Percentiles rank a stretch among this genome's conserved stretches.
Evolutionary conservation across 2,888 invertebrate genomes (phyloP).

Genomic region (Gordius sp.): DNA sequence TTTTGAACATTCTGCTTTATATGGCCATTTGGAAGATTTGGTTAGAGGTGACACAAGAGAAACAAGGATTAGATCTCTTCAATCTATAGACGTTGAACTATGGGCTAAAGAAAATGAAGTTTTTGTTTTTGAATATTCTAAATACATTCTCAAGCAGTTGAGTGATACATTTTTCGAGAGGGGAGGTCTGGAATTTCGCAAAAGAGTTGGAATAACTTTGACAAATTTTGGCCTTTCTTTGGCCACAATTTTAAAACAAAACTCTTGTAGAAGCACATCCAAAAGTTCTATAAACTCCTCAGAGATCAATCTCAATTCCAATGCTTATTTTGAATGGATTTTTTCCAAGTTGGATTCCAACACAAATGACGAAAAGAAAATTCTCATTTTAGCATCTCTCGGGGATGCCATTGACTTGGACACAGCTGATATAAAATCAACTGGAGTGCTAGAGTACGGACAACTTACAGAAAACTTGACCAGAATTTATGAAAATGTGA

Average conservation of each 20-base stretch:
- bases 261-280: too few species aligned
- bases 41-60: too few species aligned
- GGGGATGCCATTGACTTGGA: not conserved
- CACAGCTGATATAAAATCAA: not conserved
- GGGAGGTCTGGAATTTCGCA: not conserved
- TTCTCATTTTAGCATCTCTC: not conserved
- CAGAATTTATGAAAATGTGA: not conserved
- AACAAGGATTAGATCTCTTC: too few species aligned
- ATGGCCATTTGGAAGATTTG: too few species aligned
- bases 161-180: not conserved
- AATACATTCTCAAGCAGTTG: not conserved
- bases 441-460: not conserved
- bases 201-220: not conserved
- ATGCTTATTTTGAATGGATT: not conserved
- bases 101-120: not conserved
- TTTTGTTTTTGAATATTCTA: not conserved
- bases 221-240: not conserved
- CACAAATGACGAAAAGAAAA: not conserved
- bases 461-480: not conserved
- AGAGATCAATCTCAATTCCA: not conserved
- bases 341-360: not conserved
- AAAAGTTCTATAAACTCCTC: too few species aligned
- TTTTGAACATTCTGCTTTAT: too few species aligned
- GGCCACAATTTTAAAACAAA: too few species aligned
- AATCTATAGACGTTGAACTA: too few species aligned